phyloP scores from a whole-genome alignment of 2,797 vertebrate genomes.

The Tragelaphus oryx region DNA sequence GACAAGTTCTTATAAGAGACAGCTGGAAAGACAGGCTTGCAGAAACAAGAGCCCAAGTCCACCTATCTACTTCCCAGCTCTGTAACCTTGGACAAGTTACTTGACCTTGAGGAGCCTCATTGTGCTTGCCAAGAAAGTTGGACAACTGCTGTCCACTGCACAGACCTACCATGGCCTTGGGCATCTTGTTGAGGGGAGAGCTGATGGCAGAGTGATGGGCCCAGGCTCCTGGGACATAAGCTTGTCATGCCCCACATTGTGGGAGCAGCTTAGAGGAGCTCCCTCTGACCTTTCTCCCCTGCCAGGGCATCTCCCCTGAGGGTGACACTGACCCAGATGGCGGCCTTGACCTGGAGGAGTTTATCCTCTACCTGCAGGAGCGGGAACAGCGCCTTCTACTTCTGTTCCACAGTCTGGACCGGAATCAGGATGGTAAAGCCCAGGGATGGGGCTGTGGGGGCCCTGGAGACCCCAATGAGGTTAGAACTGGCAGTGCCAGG shows the following conservation, averaged over 20 bases:
- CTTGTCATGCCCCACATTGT: neutral
- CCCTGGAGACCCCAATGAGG: neutral
- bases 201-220: neutral
- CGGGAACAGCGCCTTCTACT: constrained; percentile 86
- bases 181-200: neutral
- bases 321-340: constrained; percentile 84
- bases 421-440: constrained; percentile 87
- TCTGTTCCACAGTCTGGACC: constrained; percentile 88
- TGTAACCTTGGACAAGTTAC: constrained; percentile 53
- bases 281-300: neutral
- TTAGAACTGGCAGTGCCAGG: neutral
- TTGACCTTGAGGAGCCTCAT: neutral
- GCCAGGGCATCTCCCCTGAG: constrained; percentile 83
- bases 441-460: neutral
- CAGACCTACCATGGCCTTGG: neutral
- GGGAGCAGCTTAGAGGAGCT: neutral
- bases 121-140: neutral
- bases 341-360: constrained; percentile 88
- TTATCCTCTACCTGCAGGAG: constrained; percentile 84
- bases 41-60: neutral
- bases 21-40: neutral
- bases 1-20: neutral
- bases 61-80: neutral
- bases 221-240: neutral
- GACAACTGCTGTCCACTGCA: no score